Base-by-base conservation (phyloP, 2,797 vertebrate genomes). In the Phalloptychus januarius region DNA sequence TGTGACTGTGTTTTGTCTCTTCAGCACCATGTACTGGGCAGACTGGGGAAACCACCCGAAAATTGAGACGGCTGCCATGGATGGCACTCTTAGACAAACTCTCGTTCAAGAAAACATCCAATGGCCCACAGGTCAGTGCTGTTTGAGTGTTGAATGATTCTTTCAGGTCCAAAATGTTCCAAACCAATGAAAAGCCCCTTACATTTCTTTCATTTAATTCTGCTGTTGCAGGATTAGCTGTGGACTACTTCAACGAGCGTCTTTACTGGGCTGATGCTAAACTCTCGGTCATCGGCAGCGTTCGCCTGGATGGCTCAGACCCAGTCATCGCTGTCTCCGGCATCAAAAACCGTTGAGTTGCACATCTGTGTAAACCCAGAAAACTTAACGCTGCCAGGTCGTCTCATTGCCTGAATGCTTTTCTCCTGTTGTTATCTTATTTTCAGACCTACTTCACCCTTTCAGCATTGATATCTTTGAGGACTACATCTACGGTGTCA, bases 41-140 rank as follows among this genome's bases (percentile, higher is more conserved):
- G 98, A 99, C 91, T 99, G 98, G 98, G 98, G 98, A 0, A 99
- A 99, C 86, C 98, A 99, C 80, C 98, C 98, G 63, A 99, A 99
- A 92, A 99, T 99, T 2, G 98, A 99, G 92, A 99, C 97, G 0
- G 98, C 98, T 0, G 96, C 98, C 11, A 99, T 99, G 98, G 98
- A 99, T 0, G 98, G 98, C 4, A 99, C 98, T 0, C 93, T 98
- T 70, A 96, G 98, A 52, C 96, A 99, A 86, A 99, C 96, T 0
- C 94, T 99, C 70, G 97, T 99, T 58, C 96, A 99, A 65, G 97
- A 99, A 89, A 97, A 98, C 92, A 97, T 99, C 83, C 98, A 99
- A 86, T 99, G 98, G 98, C 98, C 98, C 45, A 99, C 98, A 89
- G 98, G 98, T 98, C 28, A 74, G 87, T 79, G 10, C 33, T 79